Percentiles rank a stretch among this genome's conserved stretches.
These are phyloP conservation scores for Fopius arisanus DNA, from an alignment of 1,140 invertebrate genomes.

Conservation along the genomic window DNA sequence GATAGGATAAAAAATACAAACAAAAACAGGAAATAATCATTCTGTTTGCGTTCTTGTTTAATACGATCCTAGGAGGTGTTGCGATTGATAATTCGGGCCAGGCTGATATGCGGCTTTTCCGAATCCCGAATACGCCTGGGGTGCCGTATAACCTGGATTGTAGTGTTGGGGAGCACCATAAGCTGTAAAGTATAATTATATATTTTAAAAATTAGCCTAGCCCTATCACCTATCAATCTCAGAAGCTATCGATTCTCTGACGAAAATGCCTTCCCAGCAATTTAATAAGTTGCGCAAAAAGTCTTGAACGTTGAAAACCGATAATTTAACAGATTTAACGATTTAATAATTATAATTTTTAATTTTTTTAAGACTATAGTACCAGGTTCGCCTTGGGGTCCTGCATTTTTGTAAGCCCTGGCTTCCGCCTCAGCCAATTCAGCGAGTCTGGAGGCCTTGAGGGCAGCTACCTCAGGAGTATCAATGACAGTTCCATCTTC, in stretches of 20 bases:
- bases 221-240: too few species aligned
- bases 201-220: too few species aligned
- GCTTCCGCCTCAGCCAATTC: conserved; percentile 62
- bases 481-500: conserved; percentile 68
- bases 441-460: conserved; percentile 58
- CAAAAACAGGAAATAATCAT: not conserved
- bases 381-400: conserved; percentile 54
- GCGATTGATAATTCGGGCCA: conserved; percentile 49
- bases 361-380: conserved; percentile 21
- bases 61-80: conserved; percentile 43
- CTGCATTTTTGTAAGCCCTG: conserved; percentile 65
- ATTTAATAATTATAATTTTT: too few species aligned
- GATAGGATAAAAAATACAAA: not conserved
- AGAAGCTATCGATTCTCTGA: too few species aligned
- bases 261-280: too few species aligned
- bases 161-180: conserved; percentile 45
- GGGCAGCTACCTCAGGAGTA: conserved; percentile 69
- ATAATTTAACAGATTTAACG: too few species aligned
- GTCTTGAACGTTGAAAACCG: not conserved
- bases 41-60: not conserved
- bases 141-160: conserved; percentile 25
- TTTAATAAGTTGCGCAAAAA: too few species aligned
- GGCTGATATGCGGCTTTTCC: conserved; percentile 43
- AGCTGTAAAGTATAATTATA: too few species aligned
- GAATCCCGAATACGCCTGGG: conserved; percentile 32